Conservation (phyloP, 2,888 invertebrate genomes). For the Drosophila stalkeri region DNA sequence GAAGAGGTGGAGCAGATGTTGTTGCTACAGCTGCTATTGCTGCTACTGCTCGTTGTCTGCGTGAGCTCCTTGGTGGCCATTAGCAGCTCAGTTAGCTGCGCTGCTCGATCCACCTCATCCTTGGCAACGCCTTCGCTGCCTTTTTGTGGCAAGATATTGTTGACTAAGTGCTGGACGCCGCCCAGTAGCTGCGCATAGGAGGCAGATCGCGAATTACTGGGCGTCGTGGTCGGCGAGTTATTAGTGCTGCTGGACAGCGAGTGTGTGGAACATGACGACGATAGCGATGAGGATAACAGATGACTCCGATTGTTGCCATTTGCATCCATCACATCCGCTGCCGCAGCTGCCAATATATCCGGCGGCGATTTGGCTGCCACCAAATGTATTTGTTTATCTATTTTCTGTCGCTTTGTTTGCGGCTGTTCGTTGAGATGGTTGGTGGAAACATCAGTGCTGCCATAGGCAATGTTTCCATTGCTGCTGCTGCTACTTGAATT, state of each 20-base stretch:
- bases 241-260: slow-evolving; percentile 76
- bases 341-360: slow-evolving; percentile 62
- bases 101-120: slow-evolving; percentile 83
- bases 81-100: slow-evolving; percentile 74
- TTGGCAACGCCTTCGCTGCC: slow-evolving; percentile 49
- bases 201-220: slow-evolving; percentile 77
- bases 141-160: slow-evolving; percentile 72
- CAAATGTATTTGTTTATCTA: slow-evolving; percentile 85
- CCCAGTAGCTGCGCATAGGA: slow-evolving; percentile 79
- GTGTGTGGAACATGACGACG: slow-evolving; percentile 80
- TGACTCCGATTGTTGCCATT: slow-evolving; percentile 71
- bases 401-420: slow-evolving; percentile 92
- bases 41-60: slow-evolving; percentile 8
- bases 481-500: slow-evolving; percentile 28
- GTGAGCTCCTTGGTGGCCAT: slow-evolving; percentile 42
- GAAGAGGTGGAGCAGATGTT: slow-evolving; percentile 22
- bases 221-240: slow-evolving; percentile 78
- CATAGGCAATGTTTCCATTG: slow-evolving; percentile 46
- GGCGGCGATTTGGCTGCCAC: slow-evolving; percentile 62
- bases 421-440: slow-evolving; percentile 89
- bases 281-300: slow-evolving; percentile 76
- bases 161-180: slow-evolving; percentile 73
- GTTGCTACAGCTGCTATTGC: slow-evolving; percentile 18
- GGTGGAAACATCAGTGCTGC: slow-evolving; percentile 21
- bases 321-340: slow-evolving; percentile 53